Base-by-base conservation (phyloP, 1,140 invertebrate genomes). In the Bradynema listronoti region DNA sequence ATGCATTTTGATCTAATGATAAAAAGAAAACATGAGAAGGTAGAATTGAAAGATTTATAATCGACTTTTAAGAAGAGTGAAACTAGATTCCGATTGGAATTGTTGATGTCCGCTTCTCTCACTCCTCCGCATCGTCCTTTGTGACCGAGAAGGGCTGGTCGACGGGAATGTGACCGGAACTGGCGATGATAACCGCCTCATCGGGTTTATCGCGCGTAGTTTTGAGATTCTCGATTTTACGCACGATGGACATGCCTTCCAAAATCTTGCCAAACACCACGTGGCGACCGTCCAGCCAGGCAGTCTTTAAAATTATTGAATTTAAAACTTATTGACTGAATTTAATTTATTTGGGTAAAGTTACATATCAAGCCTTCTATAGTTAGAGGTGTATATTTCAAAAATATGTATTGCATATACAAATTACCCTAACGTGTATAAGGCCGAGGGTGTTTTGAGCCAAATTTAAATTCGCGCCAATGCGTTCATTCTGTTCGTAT, bases 181-280 rank as follows among this genome's bases (percentile, higher is more conserved):
- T 75, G 0, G 60, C 70, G 50, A 81, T 81, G 6, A 77, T 69
- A 27, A 81, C 79, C 58, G 79, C 78, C 54, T 81, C 72, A 32
- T 65, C 61, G 50, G 80, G 80, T 50, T 69, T 74, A 61, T 81
- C 80, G 42, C 69, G 56, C 24, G 60, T 9, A 65, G 71, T 73
- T 42, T 61, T 61, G 19, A 56, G 63, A 43, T 46, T 70, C 56
- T 81, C 80, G 64, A 81, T 80, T 46, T 77, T 79, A 36, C 79
- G 66, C 3, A 81, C 79, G 29, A 81, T 71, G 16, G 49, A 34
- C 68, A 70, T 70, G n/a, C 82, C 80, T 82, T 87, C 88, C 88
- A 93, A 91, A 80, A 90, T 90, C 70, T 90, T 94, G 71, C 92
- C 92, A 81, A 96, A 91, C 2, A 93, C 86, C 2, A 88, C 88